These are phyloP conservation scores for Propithecus coquereli DNA, from an alignment of 2,113 vertebrate genomes.

Conservation along the genomic window DNA sequence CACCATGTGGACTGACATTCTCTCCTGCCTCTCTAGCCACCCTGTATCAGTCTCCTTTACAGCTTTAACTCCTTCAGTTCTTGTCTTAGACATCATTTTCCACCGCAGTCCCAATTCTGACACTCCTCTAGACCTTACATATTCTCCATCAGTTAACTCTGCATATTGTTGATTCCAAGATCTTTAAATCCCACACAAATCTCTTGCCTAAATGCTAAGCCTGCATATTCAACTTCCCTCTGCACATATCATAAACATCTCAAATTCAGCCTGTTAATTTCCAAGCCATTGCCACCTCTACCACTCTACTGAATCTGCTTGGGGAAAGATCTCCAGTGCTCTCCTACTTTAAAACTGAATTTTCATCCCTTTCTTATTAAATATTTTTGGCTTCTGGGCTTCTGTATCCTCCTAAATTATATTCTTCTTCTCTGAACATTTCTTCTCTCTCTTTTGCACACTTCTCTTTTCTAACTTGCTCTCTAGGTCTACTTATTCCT, in stretches of 20 bases:
- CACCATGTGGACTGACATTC: background rate
- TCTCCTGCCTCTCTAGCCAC: background rate
- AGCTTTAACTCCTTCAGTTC: background rate
- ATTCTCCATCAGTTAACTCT: background rate
- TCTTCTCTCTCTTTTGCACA: background rate
- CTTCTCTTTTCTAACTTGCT: background rate
- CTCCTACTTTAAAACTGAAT: background rate
- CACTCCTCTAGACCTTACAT: background rate
- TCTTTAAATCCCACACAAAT: background rate
- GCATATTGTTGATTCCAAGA: background rate
- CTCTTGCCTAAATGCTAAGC: background rate
- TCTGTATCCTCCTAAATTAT: background rate
- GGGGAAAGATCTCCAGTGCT: background rate
- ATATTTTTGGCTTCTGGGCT: background rate
- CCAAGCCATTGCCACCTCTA: background rate
- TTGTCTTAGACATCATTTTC: background rate
- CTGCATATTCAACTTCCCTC: background rate
- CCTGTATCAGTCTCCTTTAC: background rate
- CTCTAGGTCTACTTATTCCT: background rate
- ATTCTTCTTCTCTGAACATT: background rate
- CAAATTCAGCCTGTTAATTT: background rate
- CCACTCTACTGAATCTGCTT: background rate
- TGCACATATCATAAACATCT: background rate
- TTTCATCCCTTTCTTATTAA: background rate
- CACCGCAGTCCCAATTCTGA: background rate